Base-by-base conservation (phyloP, 2,797 vertebrate species). In the Petrocephalus schoutedeni region DNA sequence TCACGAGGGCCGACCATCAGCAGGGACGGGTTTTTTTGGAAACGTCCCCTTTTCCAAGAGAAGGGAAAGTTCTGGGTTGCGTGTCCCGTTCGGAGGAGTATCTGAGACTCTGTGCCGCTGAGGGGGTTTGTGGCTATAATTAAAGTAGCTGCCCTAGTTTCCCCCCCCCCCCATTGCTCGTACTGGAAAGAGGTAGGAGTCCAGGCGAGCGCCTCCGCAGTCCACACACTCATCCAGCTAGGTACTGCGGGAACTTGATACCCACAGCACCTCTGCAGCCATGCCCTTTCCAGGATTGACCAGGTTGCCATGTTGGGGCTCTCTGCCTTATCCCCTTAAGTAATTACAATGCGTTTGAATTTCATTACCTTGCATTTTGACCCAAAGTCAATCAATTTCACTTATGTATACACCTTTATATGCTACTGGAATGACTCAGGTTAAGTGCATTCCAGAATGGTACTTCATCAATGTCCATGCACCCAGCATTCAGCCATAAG, bases 61-160 rank as follows among this genome's bases (percentile, higher is more conserved):
- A 61, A 87, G 87, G 71, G 64, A 89, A 84, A 71, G 86, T 87
- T 57, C 77, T 77, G 57, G 85, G 54, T 36, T 85, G 28, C 64
- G 28, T 32, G 82, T 92, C 87, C 89, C 93, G 92, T 93, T 92
- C 91, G 94, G 93, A 94, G 93, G 93, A 93, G 93, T 90, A 94
- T 41, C 45, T 71, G 61, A 58, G 23, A 36, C 51, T 21, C 51
- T 21, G 4, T 93, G 91, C 91, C 87, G 91, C 91, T 93, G 94
- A 94, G 86, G 92, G 93, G 94, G 92, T 92, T 92, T 90, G 91
- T 90, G 92, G 92, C 94, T 95, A 96, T 95, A 95, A 94, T 95
- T 96, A 95, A 96, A 94, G 92, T 87, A 88, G 90, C 84, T 93
- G 95, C 91, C 95, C 95, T 93, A 96, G 90, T 94, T 96, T 92